phyloP scores from a whole-genome alignment of 2,797 vertebrate species.

The Chromobotia macracanthus region DNA sequence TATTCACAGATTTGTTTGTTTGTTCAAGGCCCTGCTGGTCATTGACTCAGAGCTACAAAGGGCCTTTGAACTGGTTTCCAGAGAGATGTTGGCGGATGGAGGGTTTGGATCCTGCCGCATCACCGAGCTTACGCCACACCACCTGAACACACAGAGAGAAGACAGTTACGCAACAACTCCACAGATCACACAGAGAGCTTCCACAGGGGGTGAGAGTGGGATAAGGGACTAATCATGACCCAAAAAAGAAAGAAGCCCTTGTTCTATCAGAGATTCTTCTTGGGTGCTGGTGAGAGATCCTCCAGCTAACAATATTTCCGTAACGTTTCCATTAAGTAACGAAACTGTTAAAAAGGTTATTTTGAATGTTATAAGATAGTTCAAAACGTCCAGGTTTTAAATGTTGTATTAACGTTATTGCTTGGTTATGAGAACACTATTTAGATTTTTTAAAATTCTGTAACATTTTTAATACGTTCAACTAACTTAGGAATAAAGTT shows the following conservation, averaged over 20 bases:
- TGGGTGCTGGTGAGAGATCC: no score
- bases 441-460: no score
- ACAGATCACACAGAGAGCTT: background rate
- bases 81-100: slow-evolving; percentile 90
- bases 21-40: slow-evolving; percentile 30
- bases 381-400: no score
- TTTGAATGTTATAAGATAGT: no score
- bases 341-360: no score
- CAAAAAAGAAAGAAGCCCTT: slow-evolving; percentile 26
- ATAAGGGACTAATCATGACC: slow-evolving; percentile 9
- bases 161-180: slow-evolving; percentile 38
- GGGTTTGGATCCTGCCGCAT: slow-evolving; percentile 86
- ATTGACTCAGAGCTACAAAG: slow-evolving; percentile 73
- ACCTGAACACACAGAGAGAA: slow-evolving; percentile 75
- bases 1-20: slow-evolving; percentile 37
- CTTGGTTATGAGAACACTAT: no score
- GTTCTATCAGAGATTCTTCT: slow-evolving; percentile 24
- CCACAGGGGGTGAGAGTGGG: background rate
- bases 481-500: no score
- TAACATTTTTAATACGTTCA: no score
- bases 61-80: slow-evolving; percentile 90
- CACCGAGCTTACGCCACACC: slow-evolving; percentile 92
- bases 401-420: no score
- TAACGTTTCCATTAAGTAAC: no score
- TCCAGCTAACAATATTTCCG: no score